Evolutionary conservation across 2,888 invertebrate genomes (phyloP), one percentile per base, ranked within the genome.

Genomic region (Dione juno): DNA sequence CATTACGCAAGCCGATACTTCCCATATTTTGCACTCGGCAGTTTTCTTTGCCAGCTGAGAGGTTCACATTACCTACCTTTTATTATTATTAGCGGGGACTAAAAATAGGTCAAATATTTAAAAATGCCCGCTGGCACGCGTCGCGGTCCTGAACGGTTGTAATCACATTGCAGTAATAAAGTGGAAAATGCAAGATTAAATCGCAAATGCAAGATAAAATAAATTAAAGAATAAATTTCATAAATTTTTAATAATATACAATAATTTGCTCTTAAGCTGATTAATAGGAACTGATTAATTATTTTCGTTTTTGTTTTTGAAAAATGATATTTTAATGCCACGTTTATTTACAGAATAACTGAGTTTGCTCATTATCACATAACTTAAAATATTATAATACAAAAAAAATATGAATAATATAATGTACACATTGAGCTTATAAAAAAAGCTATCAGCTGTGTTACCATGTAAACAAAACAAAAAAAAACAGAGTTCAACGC

Each of bases 101-200:
- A 93, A 88, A 92, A 92, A 92, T 93, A 93, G 90, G 88, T 86
- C 87, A 89, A 87, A 92, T 88, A 89, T 92, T 89, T 90, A 89
- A 90, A 90, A 90, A 88, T 87, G 85, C 82, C 79, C 80, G 86
- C 86, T 90, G 90, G 89, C 90, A 87, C 88, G 86, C 80, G 84
- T 86, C 85, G 83, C 85, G 76, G 81, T 82, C 80, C 84, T 79
- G 82, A 82, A 79, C 81, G 81, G 80, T 84, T 84, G 86, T 88
- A 87, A 88, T 88, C 83, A 80, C 83, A 87, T 85, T 79, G 83
- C 83, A 75, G 74, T 76, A 78, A 80, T 82, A 80, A 69, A 72
- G 65, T 54, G 69, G 58, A 69, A 69, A 72, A 67, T 74, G 43
- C 45, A 45, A 21, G 41, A 43, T 59, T 57, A 10, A 40, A 28